Evolutionary conservation across 2,113 vertebrate species (phyloP).

Genomic region (Donacobius atricapilla): DNA sequence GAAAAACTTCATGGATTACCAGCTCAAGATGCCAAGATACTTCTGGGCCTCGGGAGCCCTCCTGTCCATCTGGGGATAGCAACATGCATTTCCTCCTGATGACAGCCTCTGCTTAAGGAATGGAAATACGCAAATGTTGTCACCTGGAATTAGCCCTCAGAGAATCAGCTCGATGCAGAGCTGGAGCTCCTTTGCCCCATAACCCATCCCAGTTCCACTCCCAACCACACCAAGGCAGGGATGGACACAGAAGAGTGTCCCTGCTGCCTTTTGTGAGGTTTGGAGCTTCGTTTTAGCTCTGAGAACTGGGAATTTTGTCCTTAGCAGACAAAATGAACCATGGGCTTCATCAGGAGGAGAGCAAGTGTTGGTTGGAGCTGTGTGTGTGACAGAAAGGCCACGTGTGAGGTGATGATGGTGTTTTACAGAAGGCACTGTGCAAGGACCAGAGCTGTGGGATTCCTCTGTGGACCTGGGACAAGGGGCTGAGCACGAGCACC

Average conservation of each 20-base stretch:
- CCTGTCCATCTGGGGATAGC: background rate
- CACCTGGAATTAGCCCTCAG: background rate
- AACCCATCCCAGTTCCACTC: background rate
- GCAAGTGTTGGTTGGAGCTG: background rate
- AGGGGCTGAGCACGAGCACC: background rate
- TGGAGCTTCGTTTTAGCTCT: background rate
- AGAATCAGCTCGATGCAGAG: background rate
- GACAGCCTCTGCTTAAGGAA: background rate
- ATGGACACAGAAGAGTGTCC: background rate
- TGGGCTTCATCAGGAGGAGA: background rate
- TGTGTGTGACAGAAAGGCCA: background rate
- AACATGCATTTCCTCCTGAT: background rate
- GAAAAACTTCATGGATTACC: background rate
- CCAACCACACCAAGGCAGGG: background rate
- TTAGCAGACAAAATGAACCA: fast-evolving
- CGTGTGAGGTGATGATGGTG: fast-evolving
- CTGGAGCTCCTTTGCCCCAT: background rate
- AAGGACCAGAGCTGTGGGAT: background rate
- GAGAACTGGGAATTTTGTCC: background rate
- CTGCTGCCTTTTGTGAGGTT: background rate
- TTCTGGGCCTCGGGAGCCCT: background rate
- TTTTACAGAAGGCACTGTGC: background rate
- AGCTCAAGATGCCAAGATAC: background rate
- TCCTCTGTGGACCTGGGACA: background rate
- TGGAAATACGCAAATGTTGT: background rate